Conservation (phyloP, 2,113 vertebrate genomes). For the Sander vitreus region DNA sequence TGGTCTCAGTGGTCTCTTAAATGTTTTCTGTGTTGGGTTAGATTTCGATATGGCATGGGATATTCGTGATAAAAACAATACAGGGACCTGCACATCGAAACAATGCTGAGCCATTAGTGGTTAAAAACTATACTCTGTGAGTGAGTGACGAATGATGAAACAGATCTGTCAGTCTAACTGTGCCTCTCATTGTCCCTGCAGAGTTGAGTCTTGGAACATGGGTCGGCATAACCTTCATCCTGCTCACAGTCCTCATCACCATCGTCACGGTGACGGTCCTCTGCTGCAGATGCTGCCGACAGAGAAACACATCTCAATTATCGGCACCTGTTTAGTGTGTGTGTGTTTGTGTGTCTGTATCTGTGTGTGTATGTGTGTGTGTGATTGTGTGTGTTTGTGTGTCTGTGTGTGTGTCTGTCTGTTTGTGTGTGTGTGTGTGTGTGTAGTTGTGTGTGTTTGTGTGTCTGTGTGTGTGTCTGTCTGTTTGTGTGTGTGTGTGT, state of each 20-base stretch:
- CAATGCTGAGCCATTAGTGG: background rate
- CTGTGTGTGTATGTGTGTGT: background rate
- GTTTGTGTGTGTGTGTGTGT: background rate
- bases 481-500: background rate
- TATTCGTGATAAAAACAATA: background rate
- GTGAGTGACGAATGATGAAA: background rate
- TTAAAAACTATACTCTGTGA: background rate
- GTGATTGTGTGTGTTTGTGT: no score
- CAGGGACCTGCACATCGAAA: background rate
- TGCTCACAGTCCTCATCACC: slow-evolving; percentile 74
- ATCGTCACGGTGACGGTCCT: slow-evolving; percentile 75
- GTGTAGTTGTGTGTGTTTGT: no score
- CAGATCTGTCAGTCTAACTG: background rate
- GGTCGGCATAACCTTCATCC: slow-evolving; percentile 72
- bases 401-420: background rate
- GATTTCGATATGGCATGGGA: background rate
- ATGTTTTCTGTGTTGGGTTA: background rate
- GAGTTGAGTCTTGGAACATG: slow-evolving; percentile 79
- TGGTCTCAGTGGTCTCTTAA: background rate
- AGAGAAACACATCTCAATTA: slow-evolving; percentile 27
- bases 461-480: background rate
- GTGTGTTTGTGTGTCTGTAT: slow-evolving; percentile 17
- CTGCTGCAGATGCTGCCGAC: slow-evolving; percentile 79
- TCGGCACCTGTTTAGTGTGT: slow-evolving; percentile 41
- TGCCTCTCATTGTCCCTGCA: slow-evolving; percentile 21